Evolutionary conservation across 2,888 invertebrate species (phyloP).

Genomic region (Agrotis puta): DNA sequence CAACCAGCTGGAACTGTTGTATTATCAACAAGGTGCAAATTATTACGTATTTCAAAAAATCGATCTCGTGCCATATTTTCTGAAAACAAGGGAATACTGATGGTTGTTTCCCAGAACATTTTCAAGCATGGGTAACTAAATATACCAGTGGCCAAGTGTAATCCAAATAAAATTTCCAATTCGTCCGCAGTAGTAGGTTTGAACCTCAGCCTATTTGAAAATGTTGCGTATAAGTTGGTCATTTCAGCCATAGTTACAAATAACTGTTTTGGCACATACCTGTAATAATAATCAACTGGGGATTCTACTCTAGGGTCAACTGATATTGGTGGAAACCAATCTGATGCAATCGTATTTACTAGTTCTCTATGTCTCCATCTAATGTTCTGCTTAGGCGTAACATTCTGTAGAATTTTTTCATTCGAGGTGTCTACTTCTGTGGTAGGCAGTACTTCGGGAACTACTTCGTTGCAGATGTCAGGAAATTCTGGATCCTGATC

Average conservation of each 20-base stretch:
- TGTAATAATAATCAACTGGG: conserved; percentile 60
- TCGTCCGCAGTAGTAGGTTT: conserved; percentile 57
- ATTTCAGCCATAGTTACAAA: conserved; percentile 63
- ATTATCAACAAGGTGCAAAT: conserved; percentile 63
- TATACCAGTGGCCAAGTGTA: background rate
- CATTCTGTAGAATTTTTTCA: conserved; percentile 43
- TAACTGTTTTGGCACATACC: conserved; percentile 60
- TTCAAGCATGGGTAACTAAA: conserved; percentile 44
- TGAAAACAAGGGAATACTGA: no score
- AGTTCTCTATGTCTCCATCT: conserved; percentile 60
- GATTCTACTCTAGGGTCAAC: conserved; percentile 60
- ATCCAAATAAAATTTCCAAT: conserved; percentile 34
- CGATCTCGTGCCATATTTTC: conserved; percentile 63
- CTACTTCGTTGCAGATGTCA: background rate
- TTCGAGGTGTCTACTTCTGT: background rate
- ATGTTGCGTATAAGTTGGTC: conserved; percentile 61
- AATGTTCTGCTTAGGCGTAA: conserved; percentile 58
- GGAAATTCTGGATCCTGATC: no score
- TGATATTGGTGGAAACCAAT: conserved; percentile 55
- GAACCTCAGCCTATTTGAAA: conserved; percentile 43
- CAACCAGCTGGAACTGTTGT: conserved; percentile 51
- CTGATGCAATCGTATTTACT: conserved; percentile 57
- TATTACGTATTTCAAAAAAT: conserved; percentile 61
- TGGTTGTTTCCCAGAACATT: no score
- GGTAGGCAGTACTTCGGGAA: background rate